Evolutionary conservation across 2,888 invertebrate genomes (phyloP).

Genomic region (Agrotis segetum): DNA sequence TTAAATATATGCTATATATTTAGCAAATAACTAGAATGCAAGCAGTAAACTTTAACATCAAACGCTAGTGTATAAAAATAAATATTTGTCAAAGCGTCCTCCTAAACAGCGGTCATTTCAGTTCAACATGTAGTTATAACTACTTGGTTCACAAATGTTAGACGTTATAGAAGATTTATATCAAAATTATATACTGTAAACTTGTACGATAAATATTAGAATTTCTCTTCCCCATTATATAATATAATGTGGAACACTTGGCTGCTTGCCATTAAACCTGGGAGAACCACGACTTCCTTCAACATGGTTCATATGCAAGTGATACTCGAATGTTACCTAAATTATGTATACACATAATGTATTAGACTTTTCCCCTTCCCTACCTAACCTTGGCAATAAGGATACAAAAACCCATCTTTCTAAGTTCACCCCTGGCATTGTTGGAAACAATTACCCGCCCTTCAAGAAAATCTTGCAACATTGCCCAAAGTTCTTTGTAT

Average conservation of each 20-base stretch:
- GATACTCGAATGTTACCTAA: not conserved
- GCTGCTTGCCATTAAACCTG: slow-evolving; percentile 30
- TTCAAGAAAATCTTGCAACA: slow-evolving; percentile 10
- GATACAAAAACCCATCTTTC: slow-evolving; percentile 24
- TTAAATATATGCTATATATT: not conserved
- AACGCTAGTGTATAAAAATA: not conserved
- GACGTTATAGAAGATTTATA: slow-evolving; percentile 5
- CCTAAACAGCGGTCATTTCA: not conserved
- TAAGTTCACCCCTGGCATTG: slow-evolving; percentile 1
- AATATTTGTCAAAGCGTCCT: not conserved
- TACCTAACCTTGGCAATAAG: slow-evolving; percentile 23
- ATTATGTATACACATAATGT: not conserved
- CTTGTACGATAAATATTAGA: slow-evolving; percentile 19
- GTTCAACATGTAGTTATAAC: not conserved
- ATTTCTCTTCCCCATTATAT: slow-evolving; percentile 11
- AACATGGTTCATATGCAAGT: slow-evolving; percentile 29
- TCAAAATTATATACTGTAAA: slow-evolving; percentile 18
- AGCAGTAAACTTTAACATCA: not conserved
- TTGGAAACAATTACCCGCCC: slow-evolving; percentile 22
- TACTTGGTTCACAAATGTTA: not conserved
- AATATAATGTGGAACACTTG: slow-evolving; percentile 32
- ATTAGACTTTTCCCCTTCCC: not conserved
- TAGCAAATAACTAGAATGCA: not conserved
- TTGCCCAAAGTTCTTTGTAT: not conserved
- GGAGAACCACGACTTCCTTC: slow-evolving; percentile 3